Evolutionary conservation across 2,113 vertebrate genomes (phyloP), one percentile per base, ranked within the genome.

Genomic region (Pandion haliaetus): DNA sequence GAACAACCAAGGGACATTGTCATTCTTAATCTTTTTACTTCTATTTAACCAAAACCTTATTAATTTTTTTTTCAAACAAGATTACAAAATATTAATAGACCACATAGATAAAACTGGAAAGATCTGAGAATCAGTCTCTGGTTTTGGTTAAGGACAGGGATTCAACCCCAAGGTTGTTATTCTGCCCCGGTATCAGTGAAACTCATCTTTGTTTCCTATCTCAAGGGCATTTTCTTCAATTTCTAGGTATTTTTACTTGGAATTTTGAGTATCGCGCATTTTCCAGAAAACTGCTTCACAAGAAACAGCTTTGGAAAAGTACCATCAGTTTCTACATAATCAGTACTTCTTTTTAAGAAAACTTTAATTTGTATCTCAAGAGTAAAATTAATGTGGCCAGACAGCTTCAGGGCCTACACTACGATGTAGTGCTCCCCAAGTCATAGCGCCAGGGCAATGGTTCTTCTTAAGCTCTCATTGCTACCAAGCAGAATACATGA

Each of bases 161-260:
- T 17, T 70, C 17, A 93, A 91, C 18, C 88, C 77, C 42, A 71
- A 47, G 42, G 54, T n/a, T 62, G 42, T 73, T 95, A 42, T 93
- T 85, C 84, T 70, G 50, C 19, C 8, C 17, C 0, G 0, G 15
- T 90, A 93, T 82, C 95, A 86, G 44, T 0, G 19, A 96, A 94
- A 89, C 61, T 92, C 90, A 92, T 86, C 89, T 94, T 82, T 88
- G 36, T 55, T 95, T 90, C 50, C 24, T 70, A 63, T 29, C 58
- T 77, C 71, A 80, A 80, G 55, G 71, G 47, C 31, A 80, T 82
- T 83, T 82, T 55, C 58, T 70, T 91, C 29, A 54, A 88, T 80
- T 95, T 90, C 69, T 86, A 65, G 11, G 42, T 54, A 50, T 59
- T 62, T 54, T 55, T 32, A 94, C 50, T 66, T 28, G 32, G 78